phyloP scores from a whole-genome alignment of 2,113 vertebrate genomes.

The Hystrix brachyura region DNA sequence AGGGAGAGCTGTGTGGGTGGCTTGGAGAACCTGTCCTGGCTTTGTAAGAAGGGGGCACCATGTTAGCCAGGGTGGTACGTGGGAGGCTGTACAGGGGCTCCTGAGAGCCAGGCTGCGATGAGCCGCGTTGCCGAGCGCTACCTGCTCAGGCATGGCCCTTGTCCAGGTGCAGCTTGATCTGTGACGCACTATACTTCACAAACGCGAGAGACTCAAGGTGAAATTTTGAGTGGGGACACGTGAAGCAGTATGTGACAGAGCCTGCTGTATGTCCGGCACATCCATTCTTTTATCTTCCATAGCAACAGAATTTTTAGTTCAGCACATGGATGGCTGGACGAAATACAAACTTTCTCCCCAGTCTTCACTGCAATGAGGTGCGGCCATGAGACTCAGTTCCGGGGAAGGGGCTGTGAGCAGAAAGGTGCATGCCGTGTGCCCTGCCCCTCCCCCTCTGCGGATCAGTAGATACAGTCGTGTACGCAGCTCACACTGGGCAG shows the following conservation, averaged over 20 bases:
- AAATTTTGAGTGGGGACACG: not conserved
- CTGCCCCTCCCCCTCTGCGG: not conserved
- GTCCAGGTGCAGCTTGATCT: too few species aligned
- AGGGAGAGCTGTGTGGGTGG: not conserved
- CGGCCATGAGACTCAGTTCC: not conserved
- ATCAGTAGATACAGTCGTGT: not conserved
- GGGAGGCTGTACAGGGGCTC: not conserved
- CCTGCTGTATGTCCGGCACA: fast-evolving
- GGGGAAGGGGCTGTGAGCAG: not conserved
- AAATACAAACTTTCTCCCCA: not conserved
- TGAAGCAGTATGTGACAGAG: not conserved
- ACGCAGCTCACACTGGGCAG: conserved; percentile 21
- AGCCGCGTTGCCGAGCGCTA: fast-evolving
- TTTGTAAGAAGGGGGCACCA: not conserved
- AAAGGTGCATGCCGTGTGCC: not conserved
- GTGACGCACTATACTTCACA: too few species aligned
- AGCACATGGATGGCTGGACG: not conserved
- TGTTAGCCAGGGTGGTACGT: not conserved
- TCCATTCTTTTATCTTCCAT: not conserved
- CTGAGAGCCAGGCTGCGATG: not conserved
- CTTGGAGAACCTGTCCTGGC: not conserved
- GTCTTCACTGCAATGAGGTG: too few species aligned
- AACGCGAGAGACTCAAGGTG: not conserved
- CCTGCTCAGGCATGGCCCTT: not conserved
- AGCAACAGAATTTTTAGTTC: not conserved